Evolutionary conservation across 2,888 invertebrate species (phyloP), one percentile per base, ranked within the genome.

Genomic region (Pseudococcus longispinus): DNA sequence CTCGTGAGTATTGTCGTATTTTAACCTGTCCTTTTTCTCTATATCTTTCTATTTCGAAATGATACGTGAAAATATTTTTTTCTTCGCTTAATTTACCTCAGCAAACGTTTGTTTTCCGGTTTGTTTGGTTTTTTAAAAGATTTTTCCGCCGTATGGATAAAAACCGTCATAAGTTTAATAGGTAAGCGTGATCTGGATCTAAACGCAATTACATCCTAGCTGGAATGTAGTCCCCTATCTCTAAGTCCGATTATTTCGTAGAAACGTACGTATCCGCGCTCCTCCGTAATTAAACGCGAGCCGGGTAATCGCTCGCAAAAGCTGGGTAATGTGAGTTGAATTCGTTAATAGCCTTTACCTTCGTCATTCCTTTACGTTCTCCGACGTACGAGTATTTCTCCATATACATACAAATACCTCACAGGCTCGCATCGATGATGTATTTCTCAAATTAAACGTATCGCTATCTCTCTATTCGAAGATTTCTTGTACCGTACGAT

Each of bases 41-140:
- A 15, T 70, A 70, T 70, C 29, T 70, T 70, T 70, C 29, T 18
- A 29, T 70, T 70, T 70, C 70, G 70, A 70, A 70, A 70, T 80
- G 42, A 80, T 80, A 80, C 77, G 77, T 80, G 77, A 80, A 80
- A 80, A 80, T 80, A 80, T 80, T 80, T 80, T 74, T 80, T 80
- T 80, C 60, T 42, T 42, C 77, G 42, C 32, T 80, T 80, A 42
- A 80, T 42, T 42, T 80, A 42, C 42, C 77, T 20, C 18, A 15
- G 60, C 42, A 42, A 80, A 80, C 77, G 77, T 80, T 80, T 80
- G 42, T 80, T 80, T 80, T 80, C 77, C 77, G 77, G 77, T 80
- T 80, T 80, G 77, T 80, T 80, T 42, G 42, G 70, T 42, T 80
- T 80, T 80, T 80, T 74, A 74, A 80, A 70, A 80, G 77, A 80